Percentiles rank a stretch among this genome's conserved stretches.
Conservation (phyloP, 2,113 vertebrate species). For the Trichechus manatus region DNA sequence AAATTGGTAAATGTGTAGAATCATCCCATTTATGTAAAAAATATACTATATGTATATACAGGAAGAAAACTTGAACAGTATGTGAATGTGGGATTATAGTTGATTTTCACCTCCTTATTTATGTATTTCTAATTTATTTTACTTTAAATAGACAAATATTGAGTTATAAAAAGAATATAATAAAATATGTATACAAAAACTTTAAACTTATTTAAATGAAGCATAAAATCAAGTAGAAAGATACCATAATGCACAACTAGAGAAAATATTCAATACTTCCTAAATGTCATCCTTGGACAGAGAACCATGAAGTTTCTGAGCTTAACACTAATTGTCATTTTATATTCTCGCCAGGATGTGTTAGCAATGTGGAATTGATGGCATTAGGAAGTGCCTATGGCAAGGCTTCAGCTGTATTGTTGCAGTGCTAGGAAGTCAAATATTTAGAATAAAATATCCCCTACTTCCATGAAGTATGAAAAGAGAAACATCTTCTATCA, state of each 20-base stretch:
- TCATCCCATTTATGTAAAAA: not conserved
- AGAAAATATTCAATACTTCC: not conserved
- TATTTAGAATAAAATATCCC: slow-evolving; percentile 24
- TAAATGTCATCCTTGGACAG: not conserved
- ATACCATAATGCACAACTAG: not conserved
- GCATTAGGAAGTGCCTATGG: not conserved
- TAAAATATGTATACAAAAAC: not conserved
- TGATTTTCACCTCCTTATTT: not conserved
- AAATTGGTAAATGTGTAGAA: not conserved
- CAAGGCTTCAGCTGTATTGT: not conserved
- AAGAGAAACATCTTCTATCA: not conserved
- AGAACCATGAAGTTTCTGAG: not conserved
- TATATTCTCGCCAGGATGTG: not conserved
- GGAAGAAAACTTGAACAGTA: not conserved
- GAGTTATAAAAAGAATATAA: not conserved
- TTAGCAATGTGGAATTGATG: not conserved
- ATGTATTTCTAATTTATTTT: not conserved
- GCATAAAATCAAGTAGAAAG: slow-evolving; percentile 2
- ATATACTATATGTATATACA: not conserved
- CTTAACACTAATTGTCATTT: not conserved
- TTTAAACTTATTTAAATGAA: not conserved
- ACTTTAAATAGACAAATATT: not conserved
- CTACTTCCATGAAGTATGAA: not conserved
- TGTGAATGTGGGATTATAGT: not conserved
- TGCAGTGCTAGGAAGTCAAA: not conserved